Base-by-base conservation (phyloP, 2,797 vertebrate genomes). In the Lacerta agilis region DNA sequence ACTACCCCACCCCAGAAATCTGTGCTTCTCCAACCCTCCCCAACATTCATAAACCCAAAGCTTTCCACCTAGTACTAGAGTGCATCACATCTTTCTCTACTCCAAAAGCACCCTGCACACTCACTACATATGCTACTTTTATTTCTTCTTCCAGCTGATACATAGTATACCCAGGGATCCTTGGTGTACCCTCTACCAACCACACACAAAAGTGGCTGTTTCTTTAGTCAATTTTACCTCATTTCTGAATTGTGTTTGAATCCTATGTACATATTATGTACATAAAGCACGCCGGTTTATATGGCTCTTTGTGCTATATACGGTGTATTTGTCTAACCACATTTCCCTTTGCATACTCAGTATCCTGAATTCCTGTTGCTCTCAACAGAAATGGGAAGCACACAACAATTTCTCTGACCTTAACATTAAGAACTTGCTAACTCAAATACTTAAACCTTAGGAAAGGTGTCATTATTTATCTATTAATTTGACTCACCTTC, bases 401-500 rank as follows among this genome's bases (percentile, higher is more conserved):
- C 61, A 84, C 1, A 86, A 5, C 83, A 61, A 45, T 29, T 86
- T 75, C 27, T 87, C 45, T 84, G 75, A 49, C 17, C 25, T 77
- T 80, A 88, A 88, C 1, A 82, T 88, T 49, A 73, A 80, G 67
- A 33, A n/a, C 73, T 80, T 61, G 43, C 64, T 73, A 73, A 38
- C 71, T 73, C 33, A 73, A 73, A 79, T 58, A 80, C 69, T 29
- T 81, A 75, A 75, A 38, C 25, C 69, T 73, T 66, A 73, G 49
- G 55, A 86, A 73, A 87, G 67, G 17, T 38, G 27, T 36, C 29
- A 77, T 84, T 27, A 8, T 71, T 79, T 72, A 79, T 72, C 5
- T 89, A 1, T 38, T 86, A 83, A 87, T 49, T 7, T n/a, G 38
- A 85, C 36, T 79, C n/a, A 73, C n/a, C 25, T 89, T 84, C 67